Base-by-base conservation (phyloP, 2,113 vertebrate species). In the Calyptommatus sinebrachiatus region DNA sequence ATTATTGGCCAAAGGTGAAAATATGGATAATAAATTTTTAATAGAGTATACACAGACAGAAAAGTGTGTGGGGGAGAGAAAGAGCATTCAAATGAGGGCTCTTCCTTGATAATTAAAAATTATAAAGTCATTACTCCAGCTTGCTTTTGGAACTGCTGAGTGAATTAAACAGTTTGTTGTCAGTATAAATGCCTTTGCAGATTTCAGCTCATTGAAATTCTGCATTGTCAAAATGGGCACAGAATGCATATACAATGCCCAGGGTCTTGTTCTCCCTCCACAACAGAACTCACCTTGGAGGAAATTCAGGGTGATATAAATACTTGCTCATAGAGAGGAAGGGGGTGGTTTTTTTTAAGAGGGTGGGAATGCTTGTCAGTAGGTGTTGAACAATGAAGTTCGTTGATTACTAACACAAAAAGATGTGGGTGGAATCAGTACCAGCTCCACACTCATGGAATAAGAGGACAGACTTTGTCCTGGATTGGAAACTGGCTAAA, bases 11-110 rank as follows among this genome's bases (percentile, higher is more conserved):
- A 8, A 50, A 53, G 85, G 85, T 78, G 57, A 83, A 91, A 89
- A 88, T 81, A 75, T 84, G 87, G 88, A 91, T 88, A 92, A 92
- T 91, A 86, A 87, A 88, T 81, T 90, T 91, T 84, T 85, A 89
- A 63, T 86, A 82, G 89, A 84, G 77, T 85, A 76, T 86, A 66
- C 66, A 86, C 35, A 61, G 77, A 75, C 29, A 77, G 85, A 87
- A 89, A 74, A 57, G 20, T 29, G 21, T 22, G 3, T 18, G 9
- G 3, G 21, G n/a, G 35, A 86, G 67, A 87, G 73, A 82, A 57
- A 76, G 68, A 81, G 74, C 73, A 71, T 41, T 70, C 81, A 69
- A 50, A 83, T 81, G 88, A 81, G 73, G 84, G 14, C 81, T 84
- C 76, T 67, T 80, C 79, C 14, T 0, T 20, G 31, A 72, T 88